These are phyloP conservation scores for Pelobates cultripes DNA, from an alignment of 2,797 vertebrate genomes.

Conservation along the genomic window DNA sequence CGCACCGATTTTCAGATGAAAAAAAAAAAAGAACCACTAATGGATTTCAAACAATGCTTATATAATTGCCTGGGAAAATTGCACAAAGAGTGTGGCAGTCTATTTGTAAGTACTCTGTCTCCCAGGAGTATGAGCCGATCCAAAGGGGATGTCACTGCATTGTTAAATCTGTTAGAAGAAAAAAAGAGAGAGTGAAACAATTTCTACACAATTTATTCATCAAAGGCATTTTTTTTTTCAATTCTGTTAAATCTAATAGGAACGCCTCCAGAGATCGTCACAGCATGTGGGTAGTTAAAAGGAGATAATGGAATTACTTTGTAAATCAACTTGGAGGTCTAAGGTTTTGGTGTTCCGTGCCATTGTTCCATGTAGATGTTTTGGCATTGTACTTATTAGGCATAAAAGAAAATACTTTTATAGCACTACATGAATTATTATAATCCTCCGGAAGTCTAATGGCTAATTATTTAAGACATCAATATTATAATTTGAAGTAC, in stretches of 20 bases:
- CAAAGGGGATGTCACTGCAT: constrained; percentile 48
- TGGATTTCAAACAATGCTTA: constrained; percentile 57
- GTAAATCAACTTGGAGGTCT: constrained; percentile 39
- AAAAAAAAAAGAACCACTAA: constrained; percentile 49
- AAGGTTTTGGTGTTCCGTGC: constrained; percentile 31
- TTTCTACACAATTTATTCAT: constrained; percentile 53
- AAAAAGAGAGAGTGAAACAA: constrained; percentile 30
- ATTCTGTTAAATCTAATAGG: constrained; percentile 42
- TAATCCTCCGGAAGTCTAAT: constrained; percentile 3
- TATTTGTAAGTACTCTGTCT: constrained; percentile 47
- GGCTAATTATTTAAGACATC: constrained; percentile 17
- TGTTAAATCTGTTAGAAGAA: constrained; percentile 32
- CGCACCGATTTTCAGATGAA: constrained; percentile 28
- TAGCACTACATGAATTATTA: neutral
- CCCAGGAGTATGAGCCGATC: constrained; percentile 45
- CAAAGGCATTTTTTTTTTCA: constrained; percentile 40
- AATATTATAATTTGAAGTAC: constrained; percentile 10
- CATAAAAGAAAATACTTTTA: constrained; percentile 20
- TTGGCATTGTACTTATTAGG: constrained; percentile 27
- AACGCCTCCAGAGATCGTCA: constrained; percentile 42
- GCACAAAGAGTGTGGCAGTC: constrained; percentile 49
- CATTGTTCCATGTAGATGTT: constrained; percentile 33
- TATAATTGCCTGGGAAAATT: constrained; percentile 55
- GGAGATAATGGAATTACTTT: constrained; percentile 52
- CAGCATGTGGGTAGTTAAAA: constrained; percentile 38